Base-by-base conservation (phyloP, 2,888 invertebrate species). In the Rhogogaster chlorosoma region DNA sequence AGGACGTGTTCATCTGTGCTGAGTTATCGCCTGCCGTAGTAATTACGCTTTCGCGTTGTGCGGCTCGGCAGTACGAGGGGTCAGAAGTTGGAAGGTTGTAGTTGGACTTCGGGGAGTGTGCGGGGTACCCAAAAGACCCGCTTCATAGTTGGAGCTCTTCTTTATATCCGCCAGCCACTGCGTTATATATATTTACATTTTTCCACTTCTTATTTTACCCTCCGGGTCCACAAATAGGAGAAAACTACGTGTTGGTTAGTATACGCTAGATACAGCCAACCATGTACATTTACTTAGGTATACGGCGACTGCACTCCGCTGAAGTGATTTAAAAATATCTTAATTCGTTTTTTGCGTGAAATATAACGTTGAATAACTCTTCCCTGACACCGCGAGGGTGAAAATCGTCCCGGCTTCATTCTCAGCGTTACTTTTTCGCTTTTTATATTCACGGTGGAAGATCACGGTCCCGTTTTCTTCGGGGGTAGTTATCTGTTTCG, bases 11-110 rank as follows among this genome's bases (percentile, higher is more conserved):
- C 88, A 88, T 88, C 87, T 88, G 89, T 89, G 87, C 87, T 86
- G 87, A 87, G 87, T 88, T 87, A 87, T 86, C 86, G 84, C 86
- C 86, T 88, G 87, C 87, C 87, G 85, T 87, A 87, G 89, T 90
- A 92, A 92, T 90, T 90, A 91, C 89, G 88, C 88, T 91, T 88
- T 89, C 88, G 87, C 89, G 86, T 88, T 87, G 86, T 87, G 87
- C 86, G 86, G 87, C 87, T 85, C 73, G 84, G 83, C 78, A 80
- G 86, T 42, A 36, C 42, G 70, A 64, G 70, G 83, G 83, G 82
- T 64, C 67, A 61, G 61, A 49, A 64, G 80, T 80, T 64, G 22
- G 38, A 42, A 57, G 64, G 61, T 18, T 67, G 67, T 42, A 36
- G 82, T 45, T 18, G 29, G 49, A 61, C 38, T n/a, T 73, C 26